These are phyloP conservation scores for Caprella mutica DNA, from an alignment of 2,888 invertebrate species.

Conservation along the genomic window DNA sequence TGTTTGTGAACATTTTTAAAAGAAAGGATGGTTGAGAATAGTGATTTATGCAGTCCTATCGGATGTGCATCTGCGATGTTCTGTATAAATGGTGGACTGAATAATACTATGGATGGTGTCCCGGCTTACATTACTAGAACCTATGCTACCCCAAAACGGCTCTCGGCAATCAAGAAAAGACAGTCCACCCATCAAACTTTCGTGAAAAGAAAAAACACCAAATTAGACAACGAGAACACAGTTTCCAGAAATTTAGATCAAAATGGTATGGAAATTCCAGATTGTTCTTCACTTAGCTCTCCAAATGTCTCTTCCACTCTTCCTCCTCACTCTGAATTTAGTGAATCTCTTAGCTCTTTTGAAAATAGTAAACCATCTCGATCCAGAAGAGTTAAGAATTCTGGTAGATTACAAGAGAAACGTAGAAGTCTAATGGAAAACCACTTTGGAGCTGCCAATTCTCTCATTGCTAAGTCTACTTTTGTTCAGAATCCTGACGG, in stretches of 20 bases:
- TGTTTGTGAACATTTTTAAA: no score
- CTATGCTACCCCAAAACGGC: background rate
- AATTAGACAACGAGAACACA: background rate
- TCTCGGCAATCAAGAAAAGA: background rate
- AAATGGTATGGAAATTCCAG: background rate
- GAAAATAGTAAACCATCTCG: background rate
- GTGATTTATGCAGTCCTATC: background rate
- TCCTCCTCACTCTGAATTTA: background rate
- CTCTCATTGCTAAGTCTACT: background rate
- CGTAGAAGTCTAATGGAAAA: background rate
- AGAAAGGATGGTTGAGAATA: no score
- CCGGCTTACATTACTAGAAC: background rate
- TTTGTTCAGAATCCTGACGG: no score
- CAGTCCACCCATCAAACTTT: background rate
- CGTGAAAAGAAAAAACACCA: slow-evolving; percentile 3
- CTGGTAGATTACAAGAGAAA: background rate
- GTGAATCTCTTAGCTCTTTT: background rate
- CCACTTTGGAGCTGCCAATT: background rate
- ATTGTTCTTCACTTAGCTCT: background rate
- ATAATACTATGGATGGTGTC: background rate
- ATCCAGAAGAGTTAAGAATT: background rate
- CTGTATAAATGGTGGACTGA: background rate
- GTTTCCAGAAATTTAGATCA: no score
- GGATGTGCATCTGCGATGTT: slow-evolving; percentile 3
- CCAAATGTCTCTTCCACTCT: background rate